Evolutionary conservation across 2,113 vertebrate species (phyloP).

Genomic region (Brachirus orientalis): DNA sequence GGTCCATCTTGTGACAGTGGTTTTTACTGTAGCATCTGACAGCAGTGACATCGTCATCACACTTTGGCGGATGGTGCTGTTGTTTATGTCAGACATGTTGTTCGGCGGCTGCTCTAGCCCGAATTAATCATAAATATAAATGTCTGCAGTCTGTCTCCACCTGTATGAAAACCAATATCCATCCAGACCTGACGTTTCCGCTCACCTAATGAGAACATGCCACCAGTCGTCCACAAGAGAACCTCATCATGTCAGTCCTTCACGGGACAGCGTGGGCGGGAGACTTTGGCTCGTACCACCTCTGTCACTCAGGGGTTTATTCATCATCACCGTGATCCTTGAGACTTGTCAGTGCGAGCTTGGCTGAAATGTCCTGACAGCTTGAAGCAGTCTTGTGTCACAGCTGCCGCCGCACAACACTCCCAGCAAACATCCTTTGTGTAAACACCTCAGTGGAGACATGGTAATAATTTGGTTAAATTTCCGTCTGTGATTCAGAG

Average conservation of each 20-base stretch:
- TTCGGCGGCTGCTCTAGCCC: background rate
- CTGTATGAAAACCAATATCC: background rate
- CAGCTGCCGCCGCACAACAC: slow-evolving; percentile 25
- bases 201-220: slow-evolving; percentile 41
- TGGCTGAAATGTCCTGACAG: slow-evolving; percentile 6
- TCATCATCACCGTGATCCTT: slow-evolving; percentile 34
- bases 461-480: background rate
- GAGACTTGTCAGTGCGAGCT: slow-evolving; percentile 10
- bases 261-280: slow-evolving; percentile 17
- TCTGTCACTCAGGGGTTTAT: slow-evolving; percentile 47
- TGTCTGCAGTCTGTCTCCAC: background rate
- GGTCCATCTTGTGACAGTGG: no score
- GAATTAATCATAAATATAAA: background rate
- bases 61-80: no score
- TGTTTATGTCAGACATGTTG: no score
- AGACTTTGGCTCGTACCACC: slow-evolving; percentile 11
- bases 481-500: background rate
- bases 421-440: slow-evolving; percentile 15
- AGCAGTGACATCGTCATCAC: no score
- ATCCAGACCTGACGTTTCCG: background rate
- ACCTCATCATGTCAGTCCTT: slow-evolving; percentile 29
- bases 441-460: slow-evolving; percentile 2
- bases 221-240: slow-evolving; percentile 19
- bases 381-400: slow-evolving; percentile 36
- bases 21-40: no score